These are phyloP conservation scores for Clarias laeviceps DNA, from an alignment of 2,797 vertebrate genomes.

Conservation along the genomic window DNA sequence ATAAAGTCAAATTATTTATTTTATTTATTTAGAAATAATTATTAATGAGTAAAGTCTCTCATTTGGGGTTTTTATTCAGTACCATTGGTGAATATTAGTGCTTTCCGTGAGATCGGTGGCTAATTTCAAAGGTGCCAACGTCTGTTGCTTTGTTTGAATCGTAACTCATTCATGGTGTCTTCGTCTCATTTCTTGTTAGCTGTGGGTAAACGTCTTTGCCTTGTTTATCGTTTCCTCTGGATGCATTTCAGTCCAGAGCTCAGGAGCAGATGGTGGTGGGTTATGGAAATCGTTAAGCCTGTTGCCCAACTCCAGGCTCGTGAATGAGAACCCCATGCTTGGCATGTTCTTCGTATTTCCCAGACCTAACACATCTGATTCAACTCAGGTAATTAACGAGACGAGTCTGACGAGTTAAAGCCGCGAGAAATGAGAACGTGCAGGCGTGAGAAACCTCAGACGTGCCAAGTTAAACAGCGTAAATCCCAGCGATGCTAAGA, in stretches of 20 bases:
- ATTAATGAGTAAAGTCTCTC: background rate
- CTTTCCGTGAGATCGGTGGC: background rate
- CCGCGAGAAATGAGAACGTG: background rate
- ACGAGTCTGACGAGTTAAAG: constrained; percentile 2
- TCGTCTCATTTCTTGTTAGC: background rate
- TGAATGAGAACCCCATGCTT: background rate
- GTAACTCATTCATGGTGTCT: background rate
- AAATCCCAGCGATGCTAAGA: background rate
- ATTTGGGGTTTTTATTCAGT: background rate
- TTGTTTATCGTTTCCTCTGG: background rate
- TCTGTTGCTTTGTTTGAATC: background rate
- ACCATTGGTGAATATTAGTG: background rate
- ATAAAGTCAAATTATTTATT: background rate
- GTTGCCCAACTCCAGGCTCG: background rate
- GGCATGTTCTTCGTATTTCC: background rate
- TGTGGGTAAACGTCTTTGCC: too few species aligned
- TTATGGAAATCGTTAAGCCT: background rate
- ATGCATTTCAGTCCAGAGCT: background rate
- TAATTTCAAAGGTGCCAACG: background rate
- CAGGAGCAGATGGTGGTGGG: background rate
- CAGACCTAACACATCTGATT: background rate
- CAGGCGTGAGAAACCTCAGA: background rate
- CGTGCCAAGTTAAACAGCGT: background rate
- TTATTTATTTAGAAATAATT: background rate
- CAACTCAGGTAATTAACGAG: background rate